Conservation (phyloP, 2,113 vertebrate genomes). For the Gorsachius goisagi region DNA sequence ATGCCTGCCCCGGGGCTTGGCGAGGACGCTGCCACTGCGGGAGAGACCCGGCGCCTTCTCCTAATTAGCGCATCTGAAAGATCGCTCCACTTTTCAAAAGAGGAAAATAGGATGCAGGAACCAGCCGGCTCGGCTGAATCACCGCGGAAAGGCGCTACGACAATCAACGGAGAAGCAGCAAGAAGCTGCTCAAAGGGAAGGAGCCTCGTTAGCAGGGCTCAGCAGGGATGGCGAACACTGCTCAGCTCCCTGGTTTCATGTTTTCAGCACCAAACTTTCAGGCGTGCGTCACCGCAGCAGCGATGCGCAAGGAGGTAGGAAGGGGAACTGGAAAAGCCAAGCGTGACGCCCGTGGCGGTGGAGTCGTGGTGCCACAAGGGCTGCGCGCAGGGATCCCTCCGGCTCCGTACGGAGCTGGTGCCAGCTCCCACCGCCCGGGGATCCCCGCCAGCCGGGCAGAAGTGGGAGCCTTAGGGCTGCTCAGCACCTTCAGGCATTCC, state of each 20-base stretch:
- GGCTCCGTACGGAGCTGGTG: accelerated
- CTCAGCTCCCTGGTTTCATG: background rate
- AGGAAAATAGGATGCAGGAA: slow-evolving; percentile 2
- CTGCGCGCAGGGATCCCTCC: background rate
- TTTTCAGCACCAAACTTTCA: background rate
- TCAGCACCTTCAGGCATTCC: background rate
- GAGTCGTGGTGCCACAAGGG: background rate
- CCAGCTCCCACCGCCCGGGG: background rate
- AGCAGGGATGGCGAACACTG: accelerated
- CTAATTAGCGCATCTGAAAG: background rate
- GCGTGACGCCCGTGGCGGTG: accelerated
- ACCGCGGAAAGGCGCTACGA: accelerated
- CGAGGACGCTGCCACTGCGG: accelerated
- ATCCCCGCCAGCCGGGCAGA: background rate
- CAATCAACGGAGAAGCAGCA: background rate
- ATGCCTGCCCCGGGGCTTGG: background rate
- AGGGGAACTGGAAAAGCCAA: background rate
- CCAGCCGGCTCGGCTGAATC: background rate
- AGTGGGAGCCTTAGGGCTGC: background rate
- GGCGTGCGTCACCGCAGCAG: accelerated
- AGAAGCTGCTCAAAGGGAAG: background rate
- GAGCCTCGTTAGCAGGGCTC: background rate
- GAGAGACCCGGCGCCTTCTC: background rate
- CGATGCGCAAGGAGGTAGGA: accelerated
- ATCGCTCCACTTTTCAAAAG: background rate